These are phyloP conservation scores for Phodopus roborovskii DNA, from an alignment of 2,113 vertebrate genomes.

Conservation along the genomic window DNA sequence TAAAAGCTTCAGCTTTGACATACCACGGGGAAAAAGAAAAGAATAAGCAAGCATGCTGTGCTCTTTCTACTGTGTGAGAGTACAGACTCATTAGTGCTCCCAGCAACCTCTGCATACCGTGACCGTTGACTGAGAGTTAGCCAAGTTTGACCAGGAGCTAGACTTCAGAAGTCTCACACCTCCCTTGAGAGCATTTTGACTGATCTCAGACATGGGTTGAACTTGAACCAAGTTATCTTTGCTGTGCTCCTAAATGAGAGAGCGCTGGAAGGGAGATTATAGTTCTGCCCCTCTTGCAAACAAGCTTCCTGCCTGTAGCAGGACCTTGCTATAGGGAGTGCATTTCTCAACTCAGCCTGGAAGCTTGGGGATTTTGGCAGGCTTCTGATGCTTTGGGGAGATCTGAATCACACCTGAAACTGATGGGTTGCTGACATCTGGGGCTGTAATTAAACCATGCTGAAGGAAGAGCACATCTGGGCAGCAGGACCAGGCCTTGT, in stretches of 20 bases:
- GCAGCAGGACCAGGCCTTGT: slow-evolving; percentile 57
- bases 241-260: neutral
- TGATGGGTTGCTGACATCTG: slow-evolving; percentile 57
- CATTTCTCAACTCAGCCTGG: slow-evolving; percentile 59
- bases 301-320: slow-evolving; percentile 46
- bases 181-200: neutral
- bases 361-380: slow-evolving; percentile 58
- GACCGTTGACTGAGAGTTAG: neutral
- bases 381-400: slow-evolving; percentile 53
- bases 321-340: slow-evolving; percentile 39
- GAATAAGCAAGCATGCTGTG: slow-evolving; percentile 35
- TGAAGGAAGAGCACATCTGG: slow-evolving; percentile 60
- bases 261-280: slow-evolving; percentile 13
- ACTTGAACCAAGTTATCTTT: slow-evolving; percentile 34
- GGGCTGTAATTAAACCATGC: slow-evolving; percentile 72
- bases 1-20: slow-evolving; percentile 60
- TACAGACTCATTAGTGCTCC: neutral
- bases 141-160: neutral
- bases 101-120: neutral
- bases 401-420: slow-evolving; percentile 67
- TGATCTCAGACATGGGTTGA: neutral
- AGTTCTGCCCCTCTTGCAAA: slow-evolving; percentile 20
- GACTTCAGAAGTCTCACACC: neutral
- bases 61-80: slow-evolving; percentile 12
- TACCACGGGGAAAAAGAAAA: slow-evolving; percentile 2